Evolutionary conservation across 2,888 invertebrate species (phyloP).

Genomic region (Scaptodrosophila latifasciaeformis): DNA sequence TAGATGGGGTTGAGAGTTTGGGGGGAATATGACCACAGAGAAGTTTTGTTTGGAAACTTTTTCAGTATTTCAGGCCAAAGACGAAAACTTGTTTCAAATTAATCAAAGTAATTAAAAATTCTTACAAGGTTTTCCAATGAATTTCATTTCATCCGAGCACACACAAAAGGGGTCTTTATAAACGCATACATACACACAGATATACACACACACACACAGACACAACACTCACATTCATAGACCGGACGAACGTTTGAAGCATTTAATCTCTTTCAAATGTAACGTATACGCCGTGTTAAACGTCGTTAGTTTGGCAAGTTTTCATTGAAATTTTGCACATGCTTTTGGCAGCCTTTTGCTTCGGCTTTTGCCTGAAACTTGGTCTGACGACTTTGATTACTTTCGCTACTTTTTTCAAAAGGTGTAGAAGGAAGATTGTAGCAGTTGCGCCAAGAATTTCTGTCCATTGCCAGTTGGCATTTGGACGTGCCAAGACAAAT

Average conservation of each 20-base stretch:
- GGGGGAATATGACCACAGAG: no score
- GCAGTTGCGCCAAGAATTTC: not conserved
- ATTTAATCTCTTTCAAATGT: slow-evolving; percentile 36
- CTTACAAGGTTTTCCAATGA: slow-evolving; percentile 55
- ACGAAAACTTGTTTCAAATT: slow-evolving; percentile 45
- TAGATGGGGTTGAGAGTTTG: no score
- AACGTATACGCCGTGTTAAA: slow-evolving; percentile 17
- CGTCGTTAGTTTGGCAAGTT: slow-evolving; percentile 10
- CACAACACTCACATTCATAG: not conserved
- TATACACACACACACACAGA: slow-evolving; percentile 5
- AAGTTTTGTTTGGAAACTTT: slow-evolving; percentile 2
- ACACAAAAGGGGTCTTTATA: slow-evolving; percentile 9
- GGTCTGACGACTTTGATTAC: slow-evolving; percentile 11
- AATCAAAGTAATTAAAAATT: slow-evolving; percentile 67
- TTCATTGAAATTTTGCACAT: slow-evolving; percentile 20
- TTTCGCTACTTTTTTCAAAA: slow-evolving; percentile 13
- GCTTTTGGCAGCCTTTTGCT: not conserved
- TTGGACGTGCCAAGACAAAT: slow-evolving; percentile 23
- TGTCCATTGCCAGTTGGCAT: slow-evolving; percentile 1
- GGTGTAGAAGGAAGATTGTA: not conserved
- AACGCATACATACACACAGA: slow-evolving; percentile 9
- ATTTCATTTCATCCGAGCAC: slow-evolving; percentile 47
- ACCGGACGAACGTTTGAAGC: slow-evolving; percentile 15
- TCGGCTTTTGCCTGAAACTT: not conserved
- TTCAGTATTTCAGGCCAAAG: slow-evolving; percentile 1